These are phyloP conservation scores for Cremastinae sp. DNA, from an alignment of 2,888 invertebrate species.

Conservation along the genomic window DNA sequence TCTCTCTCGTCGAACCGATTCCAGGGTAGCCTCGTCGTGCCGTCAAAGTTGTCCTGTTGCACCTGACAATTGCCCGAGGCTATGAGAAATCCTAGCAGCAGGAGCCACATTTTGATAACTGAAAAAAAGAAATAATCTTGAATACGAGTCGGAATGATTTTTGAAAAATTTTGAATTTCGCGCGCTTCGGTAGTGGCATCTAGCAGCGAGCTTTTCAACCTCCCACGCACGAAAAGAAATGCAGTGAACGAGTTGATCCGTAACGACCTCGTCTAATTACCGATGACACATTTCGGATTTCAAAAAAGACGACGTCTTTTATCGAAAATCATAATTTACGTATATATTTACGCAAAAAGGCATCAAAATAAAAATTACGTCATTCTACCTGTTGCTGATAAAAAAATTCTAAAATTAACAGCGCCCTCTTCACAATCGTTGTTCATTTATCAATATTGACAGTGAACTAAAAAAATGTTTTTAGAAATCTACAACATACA, in stretches of 20 bases:
- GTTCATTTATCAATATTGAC: too few species aligned
- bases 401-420: too few species aligned
- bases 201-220: neutral
- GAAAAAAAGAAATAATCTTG: slow-evolving; percentile 10
- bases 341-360: neutral
- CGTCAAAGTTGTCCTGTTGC: slow-evolving; percentile 67
- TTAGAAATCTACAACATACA: too few species aligned
- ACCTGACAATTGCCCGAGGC: slow-evolving; percentile 65
- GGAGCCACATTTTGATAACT: slow-evolving; percentile 68
- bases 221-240: slow-evolving; percentile 17
- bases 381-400: too few species aligned
- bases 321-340: neutral
- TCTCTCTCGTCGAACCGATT: slow-evolving; percentile 68
- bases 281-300: slow-evolving; percentile 21
- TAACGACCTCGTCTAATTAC: slow-evolving; percentile 45
- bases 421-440: too few species aligned
- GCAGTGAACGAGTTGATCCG: slow-evolving; percentile 27
- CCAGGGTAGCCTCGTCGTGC: slow-evolving; percentile 68
- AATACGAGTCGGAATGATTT: too few species aligned
- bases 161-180: slow-evolving; percentile 21
- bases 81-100: slow-evolving; percentile 67
- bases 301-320: neutral
- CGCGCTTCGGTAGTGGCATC: neutral
- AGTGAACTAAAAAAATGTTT: too few species aligned
- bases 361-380: too few species aligned